Conservation (phyloP, 2,888 invertebrate species). For the Anthophora plumipes region DNA sequence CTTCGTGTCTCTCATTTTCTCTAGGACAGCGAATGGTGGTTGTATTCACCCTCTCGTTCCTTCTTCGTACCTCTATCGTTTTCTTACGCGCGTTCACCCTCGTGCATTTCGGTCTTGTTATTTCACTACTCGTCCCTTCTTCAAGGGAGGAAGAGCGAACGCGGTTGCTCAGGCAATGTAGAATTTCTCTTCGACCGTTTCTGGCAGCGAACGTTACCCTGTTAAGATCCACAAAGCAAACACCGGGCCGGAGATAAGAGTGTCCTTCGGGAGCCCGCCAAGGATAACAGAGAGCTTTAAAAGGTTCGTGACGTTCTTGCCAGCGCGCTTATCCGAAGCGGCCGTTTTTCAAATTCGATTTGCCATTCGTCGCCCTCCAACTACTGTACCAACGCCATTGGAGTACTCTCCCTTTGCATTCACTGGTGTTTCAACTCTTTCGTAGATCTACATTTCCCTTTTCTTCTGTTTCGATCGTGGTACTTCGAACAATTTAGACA, state of each 20-base stretch:
- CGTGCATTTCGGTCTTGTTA: constrained; percentile 68
- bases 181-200: constrained; percentile 69
- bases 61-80: constrained; percentile 27
- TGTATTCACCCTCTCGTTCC: background rate
- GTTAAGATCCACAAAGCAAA: constrained; percentile 80
- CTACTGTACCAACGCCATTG: background rate
- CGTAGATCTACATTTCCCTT: constrained; percentile 8
- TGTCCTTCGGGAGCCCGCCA: constrained; percentile 77
- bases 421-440: background rate
- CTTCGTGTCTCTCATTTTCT: constrained; percentile 1
- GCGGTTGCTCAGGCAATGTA: constrained; percentile 53
- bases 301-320: constrained; percentile 73
- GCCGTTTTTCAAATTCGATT: constrained; percentile 60
- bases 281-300: constrained; percentile 79
- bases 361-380: background rate
- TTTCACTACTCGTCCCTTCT: constrained; percentile 65
- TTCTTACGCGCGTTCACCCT: constrained; percentile 39
- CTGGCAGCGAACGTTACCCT: constrained; percentile 69
- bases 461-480: too few species aligned
- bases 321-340: constrained; percentile 11
- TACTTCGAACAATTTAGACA: too few species aligned
- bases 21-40: background rate
- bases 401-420: background rate
- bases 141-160: too few species aligned
- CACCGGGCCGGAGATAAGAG: constrained; percentile 75